A percentile compares a stretch with the other conserved stretches of the same genome.
phyloP scores from a whole-genome alignment of 2,113 vertebrate genomes.

The Carollia perspicillata region DNA sequence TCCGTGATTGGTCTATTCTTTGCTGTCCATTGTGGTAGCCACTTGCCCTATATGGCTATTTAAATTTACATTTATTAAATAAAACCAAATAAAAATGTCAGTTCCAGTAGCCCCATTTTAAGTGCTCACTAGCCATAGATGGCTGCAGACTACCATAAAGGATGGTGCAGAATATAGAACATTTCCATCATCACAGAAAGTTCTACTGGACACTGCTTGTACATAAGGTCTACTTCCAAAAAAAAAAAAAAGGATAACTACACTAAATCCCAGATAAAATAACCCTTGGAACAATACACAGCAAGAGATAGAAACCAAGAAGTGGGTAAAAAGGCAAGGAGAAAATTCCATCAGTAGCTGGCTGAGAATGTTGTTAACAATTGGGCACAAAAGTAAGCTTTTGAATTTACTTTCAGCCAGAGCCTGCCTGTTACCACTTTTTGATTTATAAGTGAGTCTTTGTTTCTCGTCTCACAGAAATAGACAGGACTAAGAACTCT shows the following conservation, averaged over 20 bases:
- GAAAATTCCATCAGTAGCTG: not conserved
- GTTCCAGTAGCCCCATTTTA: not conserved
- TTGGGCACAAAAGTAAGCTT: not conserved
- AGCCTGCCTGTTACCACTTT: not conserved
- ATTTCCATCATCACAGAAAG: not conserved
- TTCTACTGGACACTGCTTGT: not conserved
- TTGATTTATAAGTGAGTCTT: not conserved
- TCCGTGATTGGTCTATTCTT: not conserved
- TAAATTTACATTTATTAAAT: not conserved
- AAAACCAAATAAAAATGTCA: not conserved
- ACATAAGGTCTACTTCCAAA: not conserved
- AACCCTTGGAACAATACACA: not conserved
- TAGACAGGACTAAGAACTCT: not conserved
- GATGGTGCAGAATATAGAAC: not conserved
- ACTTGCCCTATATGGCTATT: not conserved
- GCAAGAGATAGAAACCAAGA: not conserved
- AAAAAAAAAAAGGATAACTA: not conserved
- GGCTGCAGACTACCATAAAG: not conserved
- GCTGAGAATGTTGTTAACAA: not conserved
- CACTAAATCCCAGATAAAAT: not conserved
- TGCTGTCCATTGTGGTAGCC: not conserved
- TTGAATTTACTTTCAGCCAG: not conserved
- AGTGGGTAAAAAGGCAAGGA: not conserved
- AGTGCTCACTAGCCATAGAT: not conserved
- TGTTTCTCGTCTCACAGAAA: constrained; percentile 15